Evolutionary conservation across 2,113 vertebrate species (phyloP), one percentile per base, ranked within the genome.

Genomic region (Holacanthus passer): DNA sequence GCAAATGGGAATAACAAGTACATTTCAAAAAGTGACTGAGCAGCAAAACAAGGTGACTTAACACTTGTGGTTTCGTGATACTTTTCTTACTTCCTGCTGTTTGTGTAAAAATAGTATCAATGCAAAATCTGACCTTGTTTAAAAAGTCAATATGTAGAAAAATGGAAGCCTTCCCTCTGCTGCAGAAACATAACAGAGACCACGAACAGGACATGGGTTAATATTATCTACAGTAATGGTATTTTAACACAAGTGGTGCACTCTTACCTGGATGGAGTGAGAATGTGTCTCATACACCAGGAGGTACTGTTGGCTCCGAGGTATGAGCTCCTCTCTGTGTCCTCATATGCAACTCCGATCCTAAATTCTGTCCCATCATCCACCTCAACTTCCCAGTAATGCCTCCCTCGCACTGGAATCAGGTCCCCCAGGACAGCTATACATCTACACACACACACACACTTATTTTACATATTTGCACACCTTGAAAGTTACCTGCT

Each of bases 371-470:
- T 93, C 2, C 45, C 77, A 55, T 97, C 96, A 0, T 96, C 95
- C 63, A 96, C 96, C 81, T 98, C 96, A 1, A 98, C 95, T 74
- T 98, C 98, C 98, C 98, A 99, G 92, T 98, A 99, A 78, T 98
- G 97, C 72, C 91, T 94, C 17, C 96, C 96, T 77, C 92, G 92
- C 59, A 99, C 96, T 1, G 96, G 96, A 65, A 97, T 97, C 59
- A 98, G 94, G 55, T 96, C 95, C 14, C 96, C 98, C 81, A 99
- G 86, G 59, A 98, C 95, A 0, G 96, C 97, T n/a, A 97, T 96
- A 73, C 96, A 97, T 52, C 98, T 99, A 71, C 22, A 60, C 13
- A 66, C 37, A 75, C 56, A 67, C 11, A 68, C 4, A 64, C 11
- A 70, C 27, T 29, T 16, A 39, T 7, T 35, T 59, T 3, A 48